A percentile compares a stretch with the other conserved stretches of the same genome.
These are phyloP conservation scores for Xanthorhoe designata DNA, from an alignment of 2,888 invertebrate species.

Conservation along the genomic window DNA sequence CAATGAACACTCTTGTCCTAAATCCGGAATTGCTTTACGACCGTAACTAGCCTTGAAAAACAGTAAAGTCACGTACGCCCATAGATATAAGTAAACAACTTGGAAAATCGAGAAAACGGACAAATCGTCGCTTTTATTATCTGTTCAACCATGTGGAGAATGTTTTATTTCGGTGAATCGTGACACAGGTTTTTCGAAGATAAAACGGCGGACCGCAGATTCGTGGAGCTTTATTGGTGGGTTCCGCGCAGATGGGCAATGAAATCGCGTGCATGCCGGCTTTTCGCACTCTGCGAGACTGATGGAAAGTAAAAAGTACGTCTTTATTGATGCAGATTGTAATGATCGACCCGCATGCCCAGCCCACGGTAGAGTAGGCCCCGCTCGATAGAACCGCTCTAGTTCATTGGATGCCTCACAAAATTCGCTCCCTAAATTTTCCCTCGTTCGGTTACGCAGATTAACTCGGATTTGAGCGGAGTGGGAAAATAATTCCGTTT, in stretches of 20 bases:
- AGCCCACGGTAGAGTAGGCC: constrained; percentile 25
- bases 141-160: constrained; percentile 40
- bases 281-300: constrained; percentile 23
- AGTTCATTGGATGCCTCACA: constrained; percentile 40
- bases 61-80: constrained; percentile 28
- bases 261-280: constrained; percentile 36
- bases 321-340: constrained; percentile 39
- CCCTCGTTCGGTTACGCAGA: constrained; percentile 43
- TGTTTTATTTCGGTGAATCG: constrained; percentile 44
- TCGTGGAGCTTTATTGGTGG: constrained; percentile 38
- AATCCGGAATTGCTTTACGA: constrained; percentile 28
- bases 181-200: constrained; percentile 41
- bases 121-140: constrained; percentile 44
- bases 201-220: constrained; percentile 40
- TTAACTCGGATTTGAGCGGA: constrained; percentile 43
- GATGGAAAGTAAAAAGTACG: constrained; percentile 37
- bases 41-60: constrained; percentile 34
- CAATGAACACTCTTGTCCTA: constrained; percentile 27
- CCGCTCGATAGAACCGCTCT: constrained; percentile 36
- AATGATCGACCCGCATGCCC: constrained; percentile 41
- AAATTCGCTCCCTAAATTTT: constrained; percentile 43
- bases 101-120: constrained; percentile 38
- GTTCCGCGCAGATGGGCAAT: constrained; percentile 34
- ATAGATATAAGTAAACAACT: constrained; percentile 38
- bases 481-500: constrained; percentile 45